Evolutionary conservation across 1,140 invertebrate genomes (phyloP).

Genomic region (Pomacea maculata): DNA sequence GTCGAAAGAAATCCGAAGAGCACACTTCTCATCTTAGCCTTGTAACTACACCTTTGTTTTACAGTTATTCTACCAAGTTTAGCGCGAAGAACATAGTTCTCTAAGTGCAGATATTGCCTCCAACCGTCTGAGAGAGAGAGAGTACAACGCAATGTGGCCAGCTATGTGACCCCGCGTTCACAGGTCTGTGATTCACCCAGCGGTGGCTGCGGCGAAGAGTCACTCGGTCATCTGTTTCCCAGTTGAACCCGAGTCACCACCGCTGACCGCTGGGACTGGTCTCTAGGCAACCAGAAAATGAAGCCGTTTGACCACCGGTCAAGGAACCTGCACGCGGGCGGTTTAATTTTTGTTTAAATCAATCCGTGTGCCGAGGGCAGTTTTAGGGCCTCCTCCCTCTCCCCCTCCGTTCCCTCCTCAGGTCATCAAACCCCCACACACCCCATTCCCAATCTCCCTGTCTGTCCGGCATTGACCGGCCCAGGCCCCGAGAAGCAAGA

Average conservation of each 20-base stretch:
- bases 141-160: no score
- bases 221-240: constrained; percentile 2
- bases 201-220: background rate
- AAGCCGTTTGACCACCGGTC: constrained; percentile 8
- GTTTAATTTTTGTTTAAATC: constrained; percentile 6
- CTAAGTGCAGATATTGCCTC: no score
- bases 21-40: no score
- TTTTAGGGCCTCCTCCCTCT: background rate
- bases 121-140: no score
- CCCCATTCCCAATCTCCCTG: background rate
- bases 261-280: background rate
- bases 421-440: background rate
- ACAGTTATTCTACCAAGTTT: no score
- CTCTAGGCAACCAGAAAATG: constrained; percentile 12
- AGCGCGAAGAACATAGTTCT: no score
- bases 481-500: no score
- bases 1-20: no score
- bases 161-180: no score
- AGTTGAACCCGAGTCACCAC: background rate
- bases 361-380: background rate
- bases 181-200: no score
- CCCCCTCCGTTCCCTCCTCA: background rate
- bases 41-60: no score
- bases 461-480: no score
- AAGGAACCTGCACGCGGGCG: background rate